Conservation (phyloP, 2,113 vertebrate species). For the Azemiops feae region DNA sequence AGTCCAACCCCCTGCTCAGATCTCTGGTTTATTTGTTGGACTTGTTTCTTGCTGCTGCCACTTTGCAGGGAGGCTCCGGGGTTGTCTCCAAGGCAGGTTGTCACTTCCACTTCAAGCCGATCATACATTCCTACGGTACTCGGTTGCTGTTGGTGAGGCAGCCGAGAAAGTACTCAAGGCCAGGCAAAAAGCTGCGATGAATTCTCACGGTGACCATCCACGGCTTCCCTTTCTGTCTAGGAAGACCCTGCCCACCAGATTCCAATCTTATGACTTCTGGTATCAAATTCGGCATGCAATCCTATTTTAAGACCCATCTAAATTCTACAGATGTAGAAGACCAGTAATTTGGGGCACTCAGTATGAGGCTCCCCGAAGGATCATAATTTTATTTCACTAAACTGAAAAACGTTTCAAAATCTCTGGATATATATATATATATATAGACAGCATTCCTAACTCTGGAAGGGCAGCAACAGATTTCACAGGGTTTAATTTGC, state of each 20-base stretch:
- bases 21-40: too few relatives aligned
- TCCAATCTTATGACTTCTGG: neutral
- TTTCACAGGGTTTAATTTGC: neutral
- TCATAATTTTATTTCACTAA: neutral
- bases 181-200: neutral
- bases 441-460: neutral
- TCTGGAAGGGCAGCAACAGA: neutral
- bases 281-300: neutral
- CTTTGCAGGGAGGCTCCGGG: too few relatives aligned
- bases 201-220: neutral
- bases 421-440: neutral
- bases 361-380: neutral
- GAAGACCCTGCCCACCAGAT: neutral
- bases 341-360: neutral
- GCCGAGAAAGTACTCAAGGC: neutral
- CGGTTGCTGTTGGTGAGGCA: neutral
- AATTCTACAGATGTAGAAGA: neutral
- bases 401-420: neutral
- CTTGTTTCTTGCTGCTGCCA: too few relatives aligned
- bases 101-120: neutral
- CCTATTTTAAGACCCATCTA: neutral
- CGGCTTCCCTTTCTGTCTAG: neutral
- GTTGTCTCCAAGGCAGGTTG: neutral
- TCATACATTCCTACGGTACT: neutral
- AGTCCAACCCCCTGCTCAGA: too few relatives aligned